These are phyloP conservation scores for Dicrurus megarhynchus DNA, from an alignment of 2,113 vertebrate species.

Conservation along the genomic window DNA sequence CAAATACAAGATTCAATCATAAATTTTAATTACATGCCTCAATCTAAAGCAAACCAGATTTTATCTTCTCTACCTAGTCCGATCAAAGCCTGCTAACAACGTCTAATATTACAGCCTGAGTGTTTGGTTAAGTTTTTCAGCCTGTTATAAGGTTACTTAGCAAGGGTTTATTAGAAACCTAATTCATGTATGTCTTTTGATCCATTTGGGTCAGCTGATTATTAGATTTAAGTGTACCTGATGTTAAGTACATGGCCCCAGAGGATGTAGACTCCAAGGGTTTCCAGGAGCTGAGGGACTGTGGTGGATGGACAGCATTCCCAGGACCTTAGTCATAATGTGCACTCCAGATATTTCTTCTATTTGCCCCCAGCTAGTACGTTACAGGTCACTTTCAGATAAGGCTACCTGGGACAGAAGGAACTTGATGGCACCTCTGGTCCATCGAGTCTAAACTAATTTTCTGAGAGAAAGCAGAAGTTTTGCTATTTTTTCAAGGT, in stretches of 20 bases:
- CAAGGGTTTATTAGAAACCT: conserved; percentile 34
- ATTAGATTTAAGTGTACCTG: conserved; percentile 1
- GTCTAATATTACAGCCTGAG: background rate
- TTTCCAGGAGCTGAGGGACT: background rate
- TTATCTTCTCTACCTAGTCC: background rate
- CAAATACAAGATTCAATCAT: conserved; percentile 30
- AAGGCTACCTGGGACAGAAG: background rate
- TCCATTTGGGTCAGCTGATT: conserved; percentile 26
- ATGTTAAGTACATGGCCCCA: conserved; percentile 28
- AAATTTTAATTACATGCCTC: conserved; percentile 32
- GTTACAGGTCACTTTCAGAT: background rate
- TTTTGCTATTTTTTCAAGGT: background rate
- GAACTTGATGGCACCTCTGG: background rate
- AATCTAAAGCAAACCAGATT: conserved; percentile 13
- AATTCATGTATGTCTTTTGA: conserved; percentile 1
- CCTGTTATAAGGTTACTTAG: conserved; percentile 19
- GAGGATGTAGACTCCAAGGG: background rate
- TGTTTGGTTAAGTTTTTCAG: conserved; percentile 13
- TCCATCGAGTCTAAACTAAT: background rate
- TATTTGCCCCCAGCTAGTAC: background rate
- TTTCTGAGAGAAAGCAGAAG: background rate
- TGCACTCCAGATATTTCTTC: background rate
- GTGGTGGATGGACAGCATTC: conserved; percentile 4
- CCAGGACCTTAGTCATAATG: conserved; percentile 14
- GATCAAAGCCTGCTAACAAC: conserved; percentile 36